Base-by-base conservation (phyloP, 2,888 invertebrate genomes). In the Orthosia cruda region DNA sequence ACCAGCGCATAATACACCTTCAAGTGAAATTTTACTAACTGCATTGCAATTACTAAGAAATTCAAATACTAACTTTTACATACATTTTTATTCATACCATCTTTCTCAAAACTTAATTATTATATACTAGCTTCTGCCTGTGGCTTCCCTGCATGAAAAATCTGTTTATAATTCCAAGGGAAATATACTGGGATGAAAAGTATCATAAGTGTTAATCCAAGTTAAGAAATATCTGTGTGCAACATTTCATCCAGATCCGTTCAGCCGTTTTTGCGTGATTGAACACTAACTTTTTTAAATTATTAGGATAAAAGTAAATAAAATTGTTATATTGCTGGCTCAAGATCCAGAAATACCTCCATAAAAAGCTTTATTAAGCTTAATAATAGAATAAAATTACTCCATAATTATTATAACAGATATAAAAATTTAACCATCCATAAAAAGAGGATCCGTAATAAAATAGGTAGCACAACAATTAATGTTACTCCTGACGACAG, bases 401-500 rank as follows among this genome's bases (percentile, higher is more conserved):
- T 20, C 5, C 47, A 54, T 82, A 20, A 77, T 77, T 65, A 26
- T 59, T 54, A 62, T 26, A 49, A 78, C 7, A 63, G 18, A 45
- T 45, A 69, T 32, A 50, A 63, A 74, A 63, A 58, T 63, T 55
- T 58, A 52, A 63, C 18, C 54, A 11, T 32, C 55, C 57, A 64
- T 81, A 66, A 81, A 84, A 52, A 57, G 50, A 15, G 18, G 40
- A 64, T 59, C 55, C 45, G 32, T 64, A 59, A 45, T 70, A 59
- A 75, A 77, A 62, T 55, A 62, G 49, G 32, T 61, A 74, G 45
- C 45, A 50, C n/a, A 70, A 45, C 66, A 82, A 74, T 79, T 70
- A 76, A 71, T 63, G 59, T 61, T 61, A 59, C 54, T n/a, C 68
- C 49, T 85, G 77, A 77, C 32, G 74, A 69, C 72, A 45, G 57